Conservation (phyloP, 2,113 vertebrate genomes). For the Colaptes auratus region DNA sequence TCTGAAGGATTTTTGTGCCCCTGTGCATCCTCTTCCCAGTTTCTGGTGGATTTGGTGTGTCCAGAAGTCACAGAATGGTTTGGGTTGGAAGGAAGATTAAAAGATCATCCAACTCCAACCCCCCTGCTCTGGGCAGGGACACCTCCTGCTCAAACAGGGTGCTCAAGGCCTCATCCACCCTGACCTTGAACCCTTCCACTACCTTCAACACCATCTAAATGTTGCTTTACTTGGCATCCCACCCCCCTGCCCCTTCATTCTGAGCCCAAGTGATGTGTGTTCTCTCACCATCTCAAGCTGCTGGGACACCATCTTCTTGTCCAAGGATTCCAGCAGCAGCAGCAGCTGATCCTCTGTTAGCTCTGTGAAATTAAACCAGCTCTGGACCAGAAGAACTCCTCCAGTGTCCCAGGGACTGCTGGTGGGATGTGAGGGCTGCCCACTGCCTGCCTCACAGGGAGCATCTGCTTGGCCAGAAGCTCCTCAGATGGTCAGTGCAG, state of each 20-base stretch:
- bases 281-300: constrained; percentile 73
- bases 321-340: constrained; percentile 65
- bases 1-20: too few relatives aligned
- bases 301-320: constrained; percentile 51
- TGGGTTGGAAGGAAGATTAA: too few relatives aligned
- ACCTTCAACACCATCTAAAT: too few relatives aligned
- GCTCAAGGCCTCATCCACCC: too few relatives aligned
- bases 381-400: neutral
- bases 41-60: neutral
- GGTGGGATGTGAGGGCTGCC: neutral
- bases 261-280: neutral
- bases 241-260: rapidly evolving
- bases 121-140: too few relatives aligned
- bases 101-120: too few relatives aligned
- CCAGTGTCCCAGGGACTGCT: neutral
- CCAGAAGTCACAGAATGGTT: neutral
- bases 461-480: rapidly evolving
- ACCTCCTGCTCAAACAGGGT: too few relatives aligned
- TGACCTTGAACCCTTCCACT: neutral
- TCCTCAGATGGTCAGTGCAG: neutral
- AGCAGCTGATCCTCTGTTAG: constrained; percentile 66
- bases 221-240: neutral
- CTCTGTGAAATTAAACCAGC: constrained; percentile 47
- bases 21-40: neutral
- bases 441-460: rapidly evolving